phyloP scores from a whole-genome alignment of 2,888 invertebrate genomes.

The Microdon myrmicae region DNA sequence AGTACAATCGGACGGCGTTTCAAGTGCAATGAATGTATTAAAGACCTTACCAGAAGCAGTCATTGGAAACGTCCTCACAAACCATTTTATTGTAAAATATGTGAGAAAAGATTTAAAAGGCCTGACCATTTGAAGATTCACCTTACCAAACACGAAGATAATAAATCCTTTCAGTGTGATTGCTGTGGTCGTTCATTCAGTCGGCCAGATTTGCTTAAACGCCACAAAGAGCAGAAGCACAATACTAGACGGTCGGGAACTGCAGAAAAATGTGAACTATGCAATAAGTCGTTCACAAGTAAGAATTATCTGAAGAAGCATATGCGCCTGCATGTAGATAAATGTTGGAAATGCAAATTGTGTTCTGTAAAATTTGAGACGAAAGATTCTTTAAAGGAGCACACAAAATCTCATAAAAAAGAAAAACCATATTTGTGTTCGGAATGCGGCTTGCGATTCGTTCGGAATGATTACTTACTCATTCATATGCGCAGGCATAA shows the following conservation, averaged over 20 bases:
- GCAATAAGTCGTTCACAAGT: slow-evolving; percentile 68
- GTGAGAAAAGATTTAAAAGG: slow-evolving; percentile 68
- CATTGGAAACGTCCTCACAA: slow-evolving; percentile 64
- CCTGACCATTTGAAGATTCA: slow-evolving; percentile 69
- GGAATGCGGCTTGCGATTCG: slow-evolving; percentile 71
- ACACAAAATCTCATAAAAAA: slow-evolving; percentile 69
- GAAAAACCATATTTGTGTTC: slow-evolving; percentile 71
- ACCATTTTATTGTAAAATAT: slow-evolving; percentile 68
- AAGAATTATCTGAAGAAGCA: slow-evolving; percentile 70
- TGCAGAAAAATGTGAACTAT: slow-evolving; percentile 62
- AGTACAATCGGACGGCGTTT: slow-evolving; percentile 63
- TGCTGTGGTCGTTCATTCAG: slow-evolving; percentile 58
- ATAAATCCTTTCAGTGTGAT: slow-evolving; percentile 62
- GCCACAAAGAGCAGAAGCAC: slow-evolving; percentile 60
- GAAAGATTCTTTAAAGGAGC: slow-evolving; percentile 69
- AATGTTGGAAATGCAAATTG: slow-evolving; percentile 64
- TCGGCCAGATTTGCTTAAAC: slow-evolving; percentile 57
- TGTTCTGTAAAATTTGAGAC: slow-evolving; percentile 66
- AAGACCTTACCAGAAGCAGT: slow-evolving; percentile 63
- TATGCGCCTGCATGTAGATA: slow-evolving; percentile 65
- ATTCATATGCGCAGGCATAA: slow-evolving; percentile 72
- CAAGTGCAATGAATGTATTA: slow-evolving; percentile 65
- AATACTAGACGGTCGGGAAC: slow-evolving; percentile 41
- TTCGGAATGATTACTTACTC: slow-evolving; percentile 71
- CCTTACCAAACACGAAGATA: slow-evolving; percentile 67